phyloP scores from a whole-genome alignment of 2,888 invertebrate species.

The Drosophila percnosoma region DNA sequence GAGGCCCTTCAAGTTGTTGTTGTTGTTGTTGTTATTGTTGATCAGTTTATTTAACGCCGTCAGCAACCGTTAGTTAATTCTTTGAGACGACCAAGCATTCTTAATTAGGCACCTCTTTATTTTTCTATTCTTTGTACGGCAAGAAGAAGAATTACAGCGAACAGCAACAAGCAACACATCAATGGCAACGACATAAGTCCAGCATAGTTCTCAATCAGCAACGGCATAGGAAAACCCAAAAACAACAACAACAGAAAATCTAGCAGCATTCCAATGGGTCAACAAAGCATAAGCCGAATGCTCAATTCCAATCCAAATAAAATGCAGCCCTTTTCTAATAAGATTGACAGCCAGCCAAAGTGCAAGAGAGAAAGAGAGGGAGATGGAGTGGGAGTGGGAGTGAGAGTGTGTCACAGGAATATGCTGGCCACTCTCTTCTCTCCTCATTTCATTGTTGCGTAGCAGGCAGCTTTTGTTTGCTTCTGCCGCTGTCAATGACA shows the following conservation, averaged over 20 bases:
- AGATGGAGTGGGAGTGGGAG: neutral
- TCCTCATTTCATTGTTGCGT: neutral
- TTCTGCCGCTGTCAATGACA: conserved; percentile 40
- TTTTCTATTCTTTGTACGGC: neutral
- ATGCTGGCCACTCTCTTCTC: neutral
- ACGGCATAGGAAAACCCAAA: conserved; percentile 9
- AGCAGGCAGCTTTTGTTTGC: conserved; percentile 34
- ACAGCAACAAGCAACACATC: conserved; percentile 21
- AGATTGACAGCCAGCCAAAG: conserved; percentile 33
- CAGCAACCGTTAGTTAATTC: conserved; percentile 52
- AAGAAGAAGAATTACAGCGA: conserved; percentile 23
- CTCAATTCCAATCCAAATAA: conserved; percentile 50
- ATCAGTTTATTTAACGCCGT: conserved; percentile 42
- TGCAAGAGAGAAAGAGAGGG: neutral
- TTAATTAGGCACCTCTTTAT: conserved; percentile 60
- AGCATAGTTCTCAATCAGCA: conserved; percentile 37
- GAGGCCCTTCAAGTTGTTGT: conserved; percentile 25
- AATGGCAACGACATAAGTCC: conserved; percentile 49
- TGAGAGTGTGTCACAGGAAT: neutral
- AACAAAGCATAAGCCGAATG: conserved; percentile 66
- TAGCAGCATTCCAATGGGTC: conserved; percentile 47
- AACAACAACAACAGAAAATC: conserved; percentile 11
- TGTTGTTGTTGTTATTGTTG: conserved; percentile 7
- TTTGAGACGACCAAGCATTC: conserved; percentile 41
- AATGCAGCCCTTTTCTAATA: conserved; percentile 53